Conservation (phyloP, 2,113 vertebrate genomes). For the Labrus mixtus region DNA sequence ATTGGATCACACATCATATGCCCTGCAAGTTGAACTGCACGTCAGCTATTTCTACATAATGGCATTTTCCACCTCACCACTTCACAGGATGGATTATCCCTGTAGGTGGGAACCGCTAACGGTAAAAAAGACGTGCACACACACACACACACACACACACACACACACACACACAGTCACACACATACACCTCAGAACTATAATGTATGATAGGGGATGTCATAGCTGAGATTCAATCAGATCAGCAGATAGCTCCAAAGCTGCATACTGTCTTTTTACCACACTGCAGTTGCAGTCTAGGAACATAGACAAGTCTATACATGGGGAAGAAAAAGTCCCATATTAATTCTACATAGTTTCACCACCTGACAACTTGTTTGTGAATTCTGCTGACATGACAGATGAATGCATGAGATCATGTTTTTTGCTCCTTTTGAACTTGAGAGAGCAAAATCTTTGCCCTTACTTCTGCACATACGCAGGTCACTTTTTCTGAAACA, state of each 20-base stretch:
- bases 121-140: conserved; percentile 37
- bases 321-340: conserved; percentile 8
- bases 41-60: conserved; percentile 80
- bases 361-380: conserved; percentile 37
- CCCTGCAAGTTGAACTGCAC: conserved; percentile 65
- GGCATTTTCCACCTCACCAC: conserved; percentile 78
- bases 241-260: conserved; percentile 21
- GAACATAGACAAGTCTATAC: conserved; percentile 55
- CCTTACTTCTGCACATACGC: conserved; percentile 17
- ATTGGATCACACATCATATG: conserved; percentile 39
- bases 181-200: conserved; percentile 26
- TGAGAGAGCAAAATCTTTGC: conserved; percentile 17
- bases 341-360: conserved; percentile 49
- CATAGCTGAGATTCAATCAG: conserved; percentile 32
- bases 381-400: conserved; percentile 32
- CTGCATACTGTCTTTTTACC: conserved; percentile 22
- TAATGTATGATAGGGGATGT: conserved; percentile 35
- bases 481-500: not conserved
- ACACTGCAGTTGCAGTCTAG: conserved; percentile 36
- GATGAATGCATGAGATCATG: not conserved
- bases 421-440: conserved; percentile 18
- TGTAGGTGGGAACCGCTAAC: conserved; percentile 72
- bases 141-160: conserved; percentile 14
- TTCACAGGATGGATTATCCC: conserved; percentile 80
- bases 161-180: conserved; percentile 16